These are phyloP conservation scores for Macropus fuliginosus DNA, from an alignment of 2,797 vertebrate genomes.

Conservation along the genomic window DNA sequence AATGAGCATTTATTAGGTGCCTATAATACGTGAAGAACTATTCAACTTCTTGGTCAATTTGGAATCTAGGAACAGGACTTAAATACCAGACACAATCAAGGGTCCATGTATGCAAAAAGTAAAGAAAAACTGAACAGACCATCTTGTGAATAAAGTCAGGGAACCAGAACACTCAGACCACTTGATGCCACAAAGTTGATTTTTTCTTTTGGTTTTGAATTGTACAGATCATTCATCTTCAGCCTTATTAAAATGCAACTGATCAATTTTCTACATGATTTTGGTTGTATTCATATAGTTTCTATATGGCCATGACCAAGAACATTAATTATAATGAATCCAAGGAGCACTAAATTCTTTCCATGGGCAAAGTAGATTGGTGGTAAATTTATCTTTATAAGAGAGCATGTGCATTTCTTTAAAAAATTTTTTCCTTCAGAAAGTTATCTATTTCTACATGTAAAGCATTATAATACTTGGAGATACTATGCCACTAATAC, in stretches of 20 bases:
- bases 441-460: not conserved
- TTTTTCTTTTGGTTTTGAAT: not conserved
- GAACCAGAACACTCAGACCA: not conserved
- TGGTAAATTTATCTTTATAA: not conserved
- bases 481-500: not conserved
- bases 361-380: not conserved
- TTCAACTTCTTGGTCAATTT: not conserved
- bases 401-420: not conserved
- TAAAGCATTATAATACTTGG: not conserved
- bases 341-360: not conserved
- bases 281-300: not conserved
- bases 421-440: not conserved
- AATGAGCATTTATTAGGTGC: not conserved
- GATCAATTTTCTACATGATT: not conserved
- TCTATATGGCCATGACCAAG: not conserved
- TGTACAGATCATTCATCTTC: not conserved
- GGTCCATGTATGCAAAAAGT: not conserved
- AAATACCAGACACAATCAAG: not conserved
- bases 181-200: not conserved
- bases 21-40: not conserved
- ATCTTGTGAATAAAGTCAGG: not conserved
- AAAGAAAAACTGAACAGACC: not conserved
- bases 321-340: not conserved
- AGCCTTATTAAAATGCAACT: not conserved
- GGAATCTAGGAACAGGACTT: not conserved